phyloP scores from a whole-genome alignment of 2,888 invertebrate species.

The Meliscaeva auricollis region DNA sequence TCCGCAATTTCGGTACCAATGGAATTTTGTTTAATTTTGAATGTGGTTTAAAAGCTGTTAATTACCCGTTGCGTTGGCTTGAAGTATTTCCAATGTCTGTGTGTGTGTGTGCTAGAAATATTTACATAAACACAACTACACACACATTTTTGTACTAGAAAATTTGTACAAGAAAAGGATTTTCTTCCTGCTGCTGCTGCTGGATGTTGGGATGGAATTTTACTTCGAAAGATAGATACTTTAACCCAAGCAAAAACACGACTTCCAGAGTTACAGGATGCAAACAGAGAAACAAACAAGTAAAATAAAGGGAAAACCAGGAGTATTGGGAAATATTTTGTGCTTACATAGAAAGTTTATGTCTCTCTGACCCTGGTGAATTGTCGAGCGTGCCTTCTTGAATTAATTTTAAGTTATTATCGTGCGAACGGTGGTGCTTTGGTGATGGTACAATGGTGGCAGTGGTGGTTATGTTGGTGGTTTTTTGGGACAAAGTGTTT shows the following conservation, averaged over 20 bases:
- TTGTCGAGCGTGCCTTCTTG: slow-evolving; percentile 51
- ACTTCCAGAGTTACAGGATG: neutral
- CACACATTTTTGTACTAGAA: neutral
- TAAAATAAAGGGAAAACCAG: neutral
- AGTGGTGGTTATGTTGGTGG: neutral
- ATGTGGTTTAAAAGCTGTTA: slow-evolving; percentile 75
- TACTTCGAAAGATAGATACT: neutral
- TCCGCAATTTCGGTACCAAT: slow-evolving; percentile 64
- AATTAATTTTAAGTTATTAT: slow-evolving; percentile 65
- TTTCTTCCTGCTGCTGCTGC: neutral
- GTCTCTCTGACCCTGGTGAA: slow-evolving; percentile 38
- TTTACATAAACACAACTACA: slow-evolving; percentile 14
- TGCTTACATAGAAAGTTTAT: slow-evolving; percentile 58
- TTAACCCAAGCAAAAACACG: slow-evolving; percentile 2
- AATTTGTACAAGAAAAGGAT: slow-evolving; percentile 22
- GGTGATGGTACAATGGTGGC: too few relatives aligned
- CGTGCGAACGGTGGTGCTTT: neutral
- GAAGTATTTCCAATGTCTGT: slow-evolving; percentile 5
- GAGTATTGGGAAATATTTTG: slow-evolving; percentile 66
- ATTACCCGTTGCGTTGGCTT: slow-evolving; percentile 61
- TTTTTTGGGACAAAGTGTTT: slow-evolving; percentile 21
- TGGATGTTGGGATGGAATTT: slow-evolving; percentile 7
- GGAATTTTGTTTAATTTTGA: slow-evolving; percentile 74
- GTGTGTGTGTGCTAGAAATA: slow-evolving; percentile 25
- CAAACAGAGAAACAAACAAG: neutral